These are phyloP conservation scores for Cydia fagiglandana DNA, from an alignment of 1,140 invertebrate species.

Conservation along the genomic window DNA sequence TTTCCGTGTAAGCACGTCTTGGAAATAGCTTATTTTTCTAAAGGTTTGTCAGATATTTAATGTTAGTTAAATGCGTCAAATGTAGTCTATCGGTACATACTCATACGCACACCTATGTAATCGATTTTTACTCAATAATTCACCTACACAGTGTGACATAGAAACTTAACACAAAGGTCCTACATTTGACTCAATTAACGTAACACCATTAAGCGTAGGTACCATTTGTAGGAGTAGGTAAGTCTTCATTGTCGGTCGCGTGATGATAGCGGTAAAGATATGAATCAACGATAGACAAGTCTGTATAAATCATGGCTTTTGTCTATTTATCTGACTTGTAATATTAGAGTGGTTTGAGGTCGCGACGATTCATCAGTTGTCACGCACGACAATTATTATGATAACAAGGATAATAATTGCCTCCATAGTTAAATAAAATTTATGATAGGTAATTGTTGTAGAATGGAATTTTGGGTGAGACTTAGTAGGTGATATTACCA, in stretches of 20 bases:
- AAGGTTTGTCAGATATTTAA: too few relatives aligned
- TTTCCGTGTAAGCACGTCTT: too few relatives aligned
- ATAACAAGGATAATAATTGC: constrained; percentile 15
- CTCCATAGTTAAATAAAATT: constrained; percentile 10
- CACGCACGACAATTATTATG: constrained; percentile 21
- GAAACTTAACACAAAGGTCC: background rate
- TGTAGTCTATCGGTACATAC: too few relatives aligned
- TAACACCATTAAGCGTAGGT: background rate
- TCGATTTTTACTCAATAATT: too few relatives aligned
- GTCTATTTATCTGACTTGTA: constrained; percentile 4
- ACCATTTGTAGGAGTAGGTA: constrained; percentile 26
- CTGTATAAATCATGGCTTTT: constrained; percentile 29
- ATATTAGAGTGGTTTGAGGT: constrained; percentile 27
- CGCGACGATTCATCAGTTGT: constrained; percentile 14
- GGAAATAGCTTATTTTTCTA: too few relatives aligned
- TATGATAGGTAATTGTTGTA: too few relatives aligned
- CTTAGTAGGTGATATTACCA: too few relatives aligned
- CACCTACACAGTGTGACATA: too few relatives aligned
- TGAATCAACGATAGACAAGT: constrained; percentile 29
- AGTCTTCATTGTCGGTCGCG: constrained; percentile 29
- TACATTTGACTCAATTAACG: constrained; percentile 25
- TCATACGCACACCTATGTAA: too few relatives aligned
- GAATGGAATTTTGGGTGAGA: too few relatives aligned
- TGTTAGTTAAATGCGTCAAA: too few relatives aligned
- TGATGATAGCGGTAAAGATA: constrained; percentile 23